These are phyloP conservation scores for Pseudonaja textilis DNA, from an alignment of 2,113 vertebrate genomes.

Conservation along the genomic window DNA sequence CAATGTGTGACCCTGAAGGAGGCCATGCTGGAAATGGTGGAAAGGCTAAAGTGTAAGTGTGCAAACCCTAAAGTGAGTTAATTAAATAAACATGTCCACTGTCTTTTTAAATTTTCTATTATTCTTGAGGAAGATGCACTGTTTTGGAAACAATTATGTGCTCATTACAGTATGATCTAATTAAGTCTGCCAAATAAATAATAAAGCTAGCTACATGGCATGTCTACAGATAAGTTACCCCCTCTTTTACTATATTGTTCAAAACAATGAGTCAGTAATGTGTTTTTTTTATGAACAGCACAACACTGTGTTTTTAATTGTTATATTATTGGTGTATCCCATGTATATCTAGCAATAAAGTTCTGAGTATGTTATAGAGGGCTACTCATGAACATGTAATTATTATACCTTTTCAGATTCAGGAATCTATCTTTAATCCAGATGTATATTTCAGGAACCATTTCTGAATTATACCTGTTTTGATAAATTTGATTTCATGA, in stretches of 20 bases:
- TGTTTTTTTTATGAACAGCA: conserved; percentile 46
- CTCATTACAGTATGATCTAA: conserved; percentile 60
- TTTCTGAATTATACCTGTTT: not conserved
- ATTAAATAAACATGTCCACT: conserved; percentile 26
- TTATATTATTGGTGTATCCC: not conserved
- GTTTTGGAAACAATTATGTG: conserved; percentile 57
- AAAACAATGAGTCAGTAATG: conserved; percentile 21
- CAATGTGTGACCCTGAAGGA: conserved; percentile 78
- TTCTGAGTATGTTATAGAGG: not conserved
- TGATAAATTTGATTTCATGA: not conserved
- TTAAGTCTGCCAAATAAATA: conserved; percentile 53
- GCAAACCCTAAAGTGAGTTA: conserved; percentile 84
- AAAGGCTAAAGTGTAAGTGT: conserved; percentile 85
- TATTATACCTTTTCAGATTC: not conserved
- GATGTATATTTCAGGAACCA: not conserved
- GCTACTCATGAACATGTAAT: not conserved
- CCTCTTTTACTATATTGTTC: conserved; percentile 41
- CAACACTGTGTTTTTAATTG: conserved; percentile 47
- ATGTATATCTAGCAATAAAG: not conserved
- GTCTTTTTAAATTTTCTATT: conserved; percentile 44
- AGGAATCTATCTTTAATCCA: not conserved
- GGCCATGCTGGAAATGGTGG: conserved; percentile 80
- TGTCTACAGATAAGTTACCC: conserved; percentile 43
- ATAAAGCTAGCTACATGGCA: conserved; percentile 22
- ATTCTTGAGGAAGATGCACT: conserved; percentile 49